Percentiles rank a stretch among this genome's conserved stretches.
These are phyloP conservation scores for Sphecodes monilicornis DNA, from an alignment of 2,888 invertebrate species.

Conservation along the genomic window DNA sequence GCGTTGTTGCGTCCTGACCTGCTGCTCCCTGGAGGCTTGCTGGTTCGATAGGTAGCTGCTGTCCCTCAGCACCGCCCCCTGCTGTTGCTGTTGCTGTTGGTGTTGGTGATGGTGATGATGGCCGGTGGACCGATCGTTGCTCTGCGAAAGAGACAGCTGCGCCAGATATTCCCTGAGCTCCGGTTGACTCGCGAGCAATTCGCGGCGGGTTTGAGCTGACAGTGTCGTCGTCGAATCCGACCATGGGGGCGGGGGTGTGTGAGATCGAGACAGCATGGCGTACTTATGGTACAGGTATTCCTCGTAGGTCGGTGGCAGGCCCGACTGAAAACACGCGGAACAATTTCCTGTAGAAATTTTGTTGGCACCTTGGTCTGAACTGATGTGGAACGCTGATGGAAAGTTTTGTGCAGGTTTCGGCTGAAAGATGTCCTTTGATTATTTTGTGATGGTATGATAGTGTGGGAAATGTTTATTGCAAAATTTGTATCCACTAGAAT, in stretches of 20 bases:
- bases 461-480: too few species aligned
- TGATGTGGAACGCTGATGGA: background rate
- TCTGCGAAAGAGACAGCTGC: constrained; percentile 73
- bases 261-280: constrained; percentile 80
- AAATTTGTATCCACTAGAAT: too few species aligned
- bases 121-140: constrained; percentile 50
- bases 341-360: background rate
- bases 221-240: constrained; percentile 73
- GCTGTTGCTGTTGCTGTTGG: constrained; percentile 53
- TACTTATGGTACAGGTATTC: constrained; percentile 81
- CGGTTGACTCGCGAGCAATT: constrained; percentile 77
- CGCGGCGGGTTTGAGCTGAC: constrained; percentile 72
- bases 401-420: too few species aligned
- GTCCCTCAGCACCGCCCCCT: constrained; percentile 69
- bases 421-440: too few species aligned
- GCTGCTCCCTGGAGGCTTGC: constrained; percentile 77
- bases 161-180: constrained; percentile 79
- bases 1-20: constrained; percentile 75
- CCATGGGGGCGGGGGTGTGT: constrained; percentile 83
- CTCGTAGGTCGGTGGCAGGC: constrained; percentile 83
- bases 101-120: constrained; percentile 67
- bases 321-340: constrained; percentile 72
- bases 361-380: background rate
- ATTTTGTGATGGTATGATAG: too few species aligned
- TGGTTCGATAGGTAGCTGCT: constrained; percentile 73